Percentiles rank a stretch among this genome's conserved stretches.
Evolutionary conservation across 2,888 invertebrate species (phyloP).

Genomic region (Rhagophthalmus giganteus): DNA sequence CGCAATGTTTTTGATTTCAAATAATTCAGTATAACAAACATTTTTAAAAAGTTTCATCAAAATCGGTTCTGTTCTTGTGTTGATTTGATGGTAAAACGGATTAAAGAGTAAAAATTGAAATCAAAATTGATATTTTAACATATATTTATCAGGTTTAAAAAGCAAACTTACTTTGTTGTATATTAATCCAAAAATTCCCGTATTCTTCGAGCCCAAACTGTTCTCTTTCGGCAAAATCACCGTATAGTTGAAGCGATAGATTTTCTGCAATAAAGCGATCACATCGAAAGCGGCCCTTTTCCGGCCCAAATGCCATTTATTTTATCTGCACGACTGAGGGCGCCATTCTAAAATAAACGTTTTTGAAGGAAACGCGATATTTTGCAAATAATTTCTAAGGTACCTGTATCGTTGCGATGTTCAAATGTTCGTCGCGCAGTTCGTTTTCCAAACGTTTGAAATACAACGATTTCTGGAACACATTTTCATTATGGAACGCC

Average conservation of each 20-base stretch:
- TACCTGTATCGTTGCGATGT: conserved; percentile 34
- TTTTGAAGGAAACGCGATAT: neutral
- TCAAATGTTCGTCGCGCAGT: conserved; percentile 37
- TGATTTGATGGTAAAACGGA: too few species aligned
- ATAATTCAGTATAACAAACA: too few species aligned
- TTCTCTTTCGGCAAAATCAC: conserved; percentile 66
- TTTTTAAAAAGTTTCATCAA: too few species aligned
- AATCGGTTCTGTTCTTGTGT: too few species aligned
- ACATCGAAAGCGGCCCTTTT: conserved; percentile 72
- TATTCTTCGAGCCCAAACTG: conserved; percentile 61
- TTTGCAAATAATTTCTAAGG: neutral
- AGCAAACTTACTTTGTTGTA: conserved; percentile 59
- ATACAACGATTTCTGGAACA: neutral
- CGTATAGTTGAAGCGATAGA: conserved; percentile 75
- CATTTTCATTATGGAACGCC: neutral
- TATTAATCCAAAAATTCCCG: conserved; percentile 68
- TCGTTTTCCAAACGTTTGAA: conserved; percentile 29
- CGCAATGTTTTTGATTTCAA: too few species aligned
- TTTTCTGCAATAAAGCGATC: conserved; percentile 67
- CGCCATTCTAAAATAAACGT: conserved; percentile 60
- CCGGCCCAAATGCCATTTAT: conserved; percentile 63
- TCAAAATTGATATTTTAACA: too few species aligned
- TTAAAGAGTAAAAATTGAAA: too few species aligned
- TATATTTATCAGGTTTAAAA: too few species aligned
- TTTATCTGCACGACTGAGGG: conserved; percentile 61